A percentile compares a stretch with the other conserved stretches of the same genome.
Conservation (phyloP, 1,140 invertebrate species). For the Reticulitermes speratus region DNA sequence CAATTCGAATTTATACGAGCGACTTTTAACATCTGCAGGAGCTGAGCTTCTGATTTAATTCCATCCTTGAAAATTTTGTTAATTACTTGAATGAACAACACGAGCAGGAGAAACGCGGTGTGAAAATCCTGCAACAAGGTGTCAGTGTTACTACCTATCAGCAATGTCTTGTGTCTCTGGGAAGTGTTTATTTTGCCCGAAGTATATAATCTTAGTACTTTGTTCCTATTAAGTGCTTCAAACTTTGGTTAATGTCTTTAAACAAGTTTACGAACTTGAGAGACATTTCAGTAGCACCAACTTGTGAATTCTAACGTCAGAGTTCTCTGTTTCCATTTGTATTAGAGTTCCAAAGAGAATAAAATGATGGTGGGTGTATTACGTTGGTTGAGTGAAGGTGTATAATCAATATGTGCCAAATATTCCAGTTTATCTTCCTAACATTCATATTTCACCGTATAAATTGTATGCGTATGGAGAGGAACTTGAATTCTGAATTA, state of each 20-base stretch:
- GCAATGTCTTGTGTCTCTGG: neutral
- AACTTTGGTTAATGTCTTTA: constrained; percentile 12
- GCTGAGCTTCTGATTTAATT: neutral
- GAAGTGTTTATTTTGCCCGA: constrained; percentile 1
- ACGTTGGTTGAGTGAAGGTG: neutral
- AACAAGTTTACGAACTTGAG: neutral
- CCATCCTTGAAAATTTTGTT: neutral
- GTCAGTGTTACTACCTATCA: neutral
- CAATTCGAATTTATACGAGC: no score
- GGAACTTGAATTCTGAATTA: neutral
- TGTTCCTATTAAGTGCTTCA: neutral
- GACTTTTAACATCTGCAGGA: neutral
- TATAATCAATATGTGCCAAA: neutral
- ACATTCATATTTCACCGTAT: neutral
- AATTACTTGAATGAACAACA: neutral
- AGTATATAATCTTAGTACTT: neutral
- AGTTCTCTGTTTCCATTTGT: neutral
- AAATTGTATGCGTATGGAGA: neutral
- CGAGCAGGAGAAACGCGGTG: neutral
- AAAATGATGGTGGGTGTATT: neutral
- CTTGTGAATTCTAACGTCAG: neutral
- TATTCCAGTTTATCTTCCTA: neutral
- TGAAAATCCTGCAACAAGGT: neutral
- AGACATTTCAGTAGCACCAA: neutral
- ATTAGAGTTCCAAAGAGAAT: neutral